Evolutionary conservation across 2,797 vertebrate species (phyloP).

Genomic region (Ceryle rudis): DNA sequence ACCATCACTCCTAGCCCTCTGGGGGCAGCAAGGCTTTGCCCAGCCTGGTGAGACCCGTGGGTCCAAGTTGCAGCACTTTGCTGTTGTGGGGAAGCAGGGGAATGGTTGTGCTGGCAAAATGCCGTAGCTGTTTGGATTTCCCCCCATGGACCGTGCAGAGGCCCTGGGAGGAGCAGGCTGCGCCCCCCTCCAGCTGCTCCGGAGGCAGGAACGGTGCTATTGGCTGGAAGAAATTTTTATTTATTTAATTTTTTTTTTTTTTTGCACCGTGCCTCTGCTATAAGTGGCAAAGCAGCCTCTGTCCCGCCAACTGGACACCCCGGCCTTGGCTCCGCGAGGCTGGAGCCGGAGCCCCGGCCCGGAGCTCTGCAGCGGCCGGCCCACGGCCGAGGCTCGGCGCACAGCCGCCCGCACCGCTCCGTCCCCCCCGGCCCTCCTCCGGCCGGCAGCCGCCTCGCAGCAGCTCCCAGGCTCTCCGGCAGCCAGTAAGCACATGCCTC

Average conservation of each 20-base stretch:
- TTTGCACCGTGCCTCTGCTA: neutral
- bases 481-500: slow-evolving; percentile 9
- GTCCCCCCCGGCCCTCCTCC: neutral
- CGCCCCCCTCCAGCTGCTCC: neutral
- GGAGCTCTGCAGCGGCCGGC: neutral
- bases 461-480: neutral
- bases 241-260: neutral
- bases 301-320: neutral
- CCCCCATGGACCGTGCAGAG: neutral
- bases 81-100: neutral
- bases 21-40: neutral
- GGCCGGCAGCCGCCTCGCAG: neutral
- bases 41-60: accelerated
- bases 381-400: neutral
- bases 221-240: neutral
- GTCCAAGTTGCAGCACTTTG: neutral
- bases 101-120: accelerated
- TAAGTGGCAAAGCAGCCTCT: neutral
- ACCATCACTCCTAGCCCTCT: accelerated
- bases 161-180: slow-evolving; percentile 13
- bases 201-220: neutral
- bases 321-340: neutral
- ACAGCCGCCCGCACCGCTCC: neutral
- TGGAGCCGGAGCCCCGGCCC: neutral
- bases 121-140: accelerated